Evolutionary conservation across 2,888 invertebrate species (phyloP).

Genomic region (Seira ritae): DNA sequence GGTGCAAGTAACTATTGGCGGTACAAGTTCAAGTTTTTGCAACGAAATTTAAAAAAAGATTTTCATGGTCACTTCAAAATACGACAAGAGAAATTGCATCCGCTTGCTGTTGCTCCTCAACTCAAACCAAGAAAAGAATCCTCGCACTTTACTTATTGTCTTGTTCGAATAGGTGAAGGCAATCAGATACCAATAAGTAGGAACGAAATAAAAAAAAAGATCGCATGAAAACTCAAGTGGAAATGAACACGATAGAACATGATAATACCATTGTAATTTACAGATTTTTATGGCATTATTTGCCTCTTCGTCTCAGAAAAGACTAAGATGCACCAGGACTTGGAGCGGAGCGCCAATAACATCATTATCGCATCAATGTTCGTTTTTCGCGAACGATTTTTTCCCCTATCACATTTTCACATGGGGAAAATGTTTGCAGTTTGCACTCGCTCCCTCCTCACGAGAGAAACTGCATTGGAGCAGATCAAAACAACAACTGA

Average conservation of each 20-base stretch:
- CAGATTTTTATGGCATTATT: not conserved
- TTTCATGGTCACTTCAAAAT: conserved; percentile 36
- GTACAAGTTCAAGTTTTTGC: conserved; percentile 51
- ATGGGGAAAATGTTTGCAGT: not conserved
- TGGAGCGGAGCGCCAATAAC: not conserved
- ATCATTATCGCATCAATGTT: conserved; percentile 10
- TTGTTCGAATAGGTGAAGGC: too few species aligned
- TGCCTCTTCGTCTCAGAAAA: not conserved
- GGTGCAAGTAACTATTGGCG: conserved; percentile 1
- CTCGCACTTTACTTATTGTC: not conserved
- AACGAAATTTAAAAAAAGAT: conserved; percentile 13
- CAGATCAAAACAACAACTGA: not conserved
- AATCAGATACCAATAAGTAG: too few species aligned
- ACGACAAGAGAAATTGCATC: conserved; percentile 15
- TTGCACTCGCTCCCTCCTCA: not conserved
- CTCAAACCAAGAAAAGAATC: too few species aligned
- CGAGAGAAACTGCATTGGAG: not conserved
- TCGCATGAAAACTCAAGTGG: conserved; percentile 11
- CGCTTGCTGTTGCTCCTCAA: conserved; percentile 9
- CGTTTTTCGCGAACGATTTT: not conserved
- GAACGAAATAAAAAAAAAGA: not conserved
- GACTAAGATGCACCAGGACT: not conserved
- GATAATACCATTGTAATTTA: conserved; percentile 16
- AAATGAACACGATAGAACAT: conserved; percentile 6
- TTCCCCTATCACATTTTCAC: not conserved